These are phyloP conservation scores for Dynastes hyllus DNA, from an alignment of 2,888 invertebrate species.

Conservation along the genomic window DNA sequence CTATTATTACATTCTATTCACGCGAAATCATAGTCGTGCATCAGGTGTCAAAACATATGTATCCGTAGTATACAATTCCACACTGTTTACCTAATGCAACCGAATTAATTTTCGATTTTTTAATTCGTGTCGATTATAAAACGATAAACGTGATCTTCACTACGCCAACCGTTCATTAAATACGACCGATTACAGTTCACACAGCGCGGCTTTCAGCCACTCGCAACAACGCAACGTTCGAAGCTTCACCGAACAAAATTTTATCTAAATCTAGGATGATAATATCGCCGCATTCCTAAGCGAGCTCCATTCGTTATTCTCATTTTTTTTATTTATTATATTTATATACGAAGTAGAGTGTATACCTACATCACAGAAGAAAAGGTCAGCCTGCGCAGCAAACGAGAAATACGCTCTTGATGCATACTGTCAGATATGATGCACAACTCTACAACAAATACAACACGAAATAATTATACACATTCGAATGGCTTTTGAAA, in stretches of 20 bases:
- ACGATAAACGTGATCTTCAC: background rate
- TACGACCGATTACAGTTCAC: background rate
- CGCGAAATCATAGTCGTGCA: too few species aligned
- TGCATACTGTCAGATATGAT: constrained; percentile 45
- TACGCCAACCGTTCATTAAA: constrained; percentile 5
- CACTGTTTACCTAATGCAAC: background rate
- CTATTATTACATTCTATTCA: too few species aligned
- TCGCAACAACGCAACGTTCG: constrained; percentile 3
- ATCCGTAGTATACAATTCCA: background rate
- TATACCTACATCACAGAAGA: background rate
- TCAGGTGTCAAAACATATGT: too few species aligned
- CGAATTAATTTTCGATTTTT: background rate
- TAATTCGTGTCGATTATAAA: constrained; percentile 3
- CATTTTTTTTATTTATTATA: constrained; percentile 31
- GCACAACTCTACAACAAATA: constrained; percentile 42
- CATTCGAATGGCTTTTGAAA: constrained; percentile 29
- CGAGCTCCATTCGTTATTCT: constrained; percentile 52
- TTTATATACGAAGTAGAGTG: background rate
- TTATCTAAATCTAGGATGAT: constrained; percentile 55
- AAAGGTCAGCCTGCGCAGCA: constrained; percentile 31
- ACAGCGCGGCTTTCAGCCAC: background rate
- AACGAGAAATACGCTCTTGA: constrained; percentile 28
- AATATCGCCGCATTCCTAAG: constrained; percentile 54
- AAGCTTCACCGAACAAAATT: constrained; percentile 48
- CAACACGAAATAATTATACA: constrained; percentile 45